phyloP scores from a whole-genome alignment of 2,888 invertebrate species.

The Congeria kusceri region DNA sequence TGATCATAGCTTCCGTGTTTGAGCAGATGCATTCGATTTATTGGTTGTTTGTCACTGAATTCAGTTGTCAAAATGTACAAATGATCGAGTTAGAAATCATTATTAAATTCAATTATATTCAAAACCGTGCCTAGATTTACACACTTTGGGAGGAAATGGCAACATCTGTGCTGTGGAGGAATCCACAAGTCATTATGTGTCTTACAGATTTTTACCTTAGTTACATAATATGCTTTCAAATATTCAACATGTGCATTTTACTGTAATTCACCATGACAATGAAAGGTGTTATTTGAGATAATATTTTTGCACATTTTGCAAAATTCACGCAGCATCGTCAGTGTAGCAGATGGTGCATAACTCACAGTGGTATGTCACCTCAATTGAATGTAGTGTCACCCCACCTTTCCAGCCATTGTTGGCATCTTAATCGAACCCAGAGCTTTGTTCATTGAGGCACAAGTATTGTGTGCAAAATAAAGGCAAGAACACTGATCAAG shows the following conservation, averaged over 20 bases:
- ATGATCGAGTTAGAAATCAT: slow-evolving; percentile 1
- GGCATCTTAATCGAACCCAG: background rate
- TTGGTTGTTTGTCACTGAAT: slow-evolving; percentile 1
- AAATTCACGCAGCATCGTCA: no score
- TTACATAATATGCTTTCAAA: no score
- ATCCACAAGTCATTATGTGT: background rate
- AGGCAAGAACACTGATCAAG: slow-evolving; percentile 31
- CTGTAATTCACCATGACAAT: no score
- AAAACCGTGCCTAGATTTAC: background rate
- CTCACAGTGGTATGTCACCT: slow-evolving; percentile 47
- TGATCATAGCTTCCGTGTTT: slow-evolving; percentile 27
- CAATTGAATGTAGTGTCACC: slow-evolving; percentile 17
- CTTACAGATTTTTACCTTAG: background rate
- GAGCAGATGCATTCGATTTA: slow-evolving; percentile 29
- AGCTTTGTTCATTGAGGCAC: slow-evolving; percentile 5
- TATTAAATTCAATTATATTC: slow-evolving; percentile 3
- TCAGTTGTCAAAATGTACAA: slow-evolving; percentile 9
- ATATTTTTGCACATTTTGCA: no score
- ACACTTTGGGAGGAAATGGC: slow-evolving; percentile 7
- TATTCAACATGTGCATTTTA: no score
- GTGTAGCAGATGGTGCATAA: slow-evolving; percentile 47
- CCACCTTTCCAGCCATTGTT: slow-evolving; percentile 11
- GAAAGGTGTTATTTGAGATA: no score
- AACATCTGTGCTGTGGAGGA: background rate
- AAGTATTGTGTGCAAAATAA: slow-evolving; percentile 39